Conservation (phyloP, 2,888 invertebrate species). For the Apeira syringaria region DNA sequence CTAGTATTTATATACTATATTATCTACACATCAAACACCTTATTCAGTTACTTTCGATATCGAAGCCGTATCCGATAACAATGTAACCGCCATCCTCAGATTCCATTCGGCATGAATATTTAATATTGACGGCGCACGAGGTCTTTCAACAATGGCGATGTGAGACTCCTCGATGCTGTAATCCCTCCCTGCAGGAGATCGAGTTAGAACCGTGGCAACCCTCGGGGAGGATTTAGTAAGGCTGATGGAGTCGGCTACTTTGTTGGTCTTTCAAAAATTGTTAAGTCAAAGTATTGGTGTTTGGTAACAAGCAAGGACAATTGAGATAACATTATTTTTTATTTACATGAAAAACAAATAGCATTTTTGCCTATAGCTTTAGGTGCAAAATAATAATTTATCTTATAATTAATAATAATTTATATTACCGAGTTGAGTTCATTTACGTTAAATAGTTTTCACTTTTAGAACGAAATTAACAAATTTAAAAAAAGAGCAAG, state of each 20-base stretch:
- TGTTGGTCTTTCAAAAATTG: constrained; percentile 9
- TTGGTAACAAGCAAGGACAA: no score
- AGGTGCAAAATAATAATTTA: no score
- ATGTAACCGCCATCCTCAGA: constrained; percentile 27
- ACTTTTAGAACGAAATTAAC: no score
- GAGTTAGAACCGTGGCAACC: constrained; percentile 44
- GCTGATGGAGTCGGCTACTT: constrained; percentile 21
- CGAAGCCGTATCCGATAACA: constrained; percentile 27
- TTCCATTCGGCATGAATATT: constrained; percentile 62
- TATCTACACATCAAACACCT: background rate
- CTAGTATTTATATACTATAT: no score
- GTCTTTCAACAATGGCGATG: constrained; percentile 49
- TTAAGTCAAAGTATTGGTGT: constrained; percentile 3
- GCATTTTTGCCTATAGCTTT: no score
- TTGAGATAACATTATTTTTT: no score
- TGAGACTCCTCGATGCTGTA: constrained; percentile 57
- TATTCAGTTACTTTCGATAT: constrained; percentile 26
- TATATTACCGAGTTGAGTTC: no score
- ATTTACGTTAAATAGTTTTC: no score
- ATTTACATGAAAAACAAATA: no score
- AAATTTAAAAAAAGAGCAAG: no score
- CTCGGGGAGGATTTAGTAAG: constrained; percentile 47
- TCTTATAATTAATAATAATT: no score
- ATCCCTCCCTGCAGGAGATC: constrained; percentile 58
- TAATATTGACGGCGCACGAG: constrained; percentile 45